Base-by-base conservation (phyloP, 2,888 invertebrate genomes). In the Drosophila helvetica region DNA sequence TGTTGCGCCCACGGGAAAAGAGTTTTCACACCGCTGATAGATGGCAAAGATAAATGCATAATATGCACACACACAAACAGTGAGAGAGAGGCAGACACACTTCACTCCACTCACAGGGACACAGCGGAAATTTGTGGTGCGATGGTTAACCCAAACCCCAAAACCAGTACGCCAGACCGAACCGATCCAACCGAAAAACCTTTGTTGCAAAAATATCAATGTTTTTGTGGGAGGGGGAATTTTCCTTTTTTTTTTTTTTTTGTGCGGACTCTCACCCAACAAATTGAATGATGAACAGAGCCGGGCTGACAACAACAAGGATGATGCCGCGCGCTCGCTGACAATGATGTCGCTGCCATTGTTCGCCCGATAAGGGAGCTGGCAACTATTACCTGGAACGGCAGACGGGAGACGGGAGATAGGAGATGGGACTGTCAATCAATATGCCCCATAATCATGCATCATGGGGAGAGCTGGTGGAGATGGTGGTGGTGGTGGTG, bases 11-110 rank as follows among this genome's bases (percentile, higher is more conserved):
- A 78, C 81, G 79, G 77, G 69, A 85, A 38, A 75, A 78, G 73
- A 75, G 80, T 73, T 79, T 79, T 77, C 75, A 65, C 67, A 73
- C 60, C 75, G 74, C 79, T 84, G 84, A 88, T 86, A 80, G 75
- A 86, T 85, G 79, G 70, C 75, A 59, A 64, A 63, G 88, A 88
- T 86, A 88, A 84, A 80, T 86, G 82, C 81, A 87, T 75, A 74
- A 78, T 82, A 75, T 77, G 79, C 38, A 1, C 15, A 6, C 2
- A 27, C 27, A 27, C 27, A 25, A 1, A 15, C 15, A 15, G 7
- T 7, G 38, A n/a, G 38, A n/a, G 7, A 38, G 38, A n/a, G 38
- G 15, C 15, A 38, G 38, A 7, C n/a, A 38, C 12, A 15, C 33
- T 4, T 5, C 22, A 22, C 33, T 15, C 3, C 15, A 12, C 15